phyloP scores from a whole-genome alignment of 2,113 vertebrate genomes.

The Pelusios castaneus region DNA sequence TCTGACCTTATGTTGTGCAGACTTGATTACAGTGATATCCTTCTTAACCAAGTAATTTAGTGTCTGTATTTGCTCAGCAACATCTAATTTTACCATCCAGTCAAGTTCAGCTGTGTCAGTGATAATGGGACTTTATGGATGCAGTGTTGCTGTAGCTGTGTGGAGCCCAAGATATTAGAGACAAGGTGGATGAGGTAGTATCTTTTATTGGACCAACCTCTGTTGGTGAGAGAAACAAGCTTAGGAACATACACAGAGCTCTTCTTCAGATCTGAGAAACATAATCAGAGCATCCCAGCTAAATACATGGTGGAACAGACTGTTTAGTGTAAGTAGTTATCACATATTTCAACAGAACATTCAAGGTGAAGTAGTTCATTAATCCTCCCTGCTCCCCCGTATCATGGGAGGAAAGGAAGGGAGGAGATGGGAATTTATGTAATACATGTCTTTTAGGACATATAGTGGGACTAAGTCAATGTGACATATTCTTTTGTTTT shows the following conservation, averaged over 20 bases:
- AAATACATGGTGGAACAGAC: too few species aligned
- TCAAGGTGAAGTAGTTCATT: neutral
- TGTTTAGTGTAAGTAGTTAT: neutral
- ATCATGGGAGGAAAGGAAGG: neutral
- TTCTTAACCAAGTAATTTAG: accelerated
- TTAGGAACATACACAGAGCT: neutral
- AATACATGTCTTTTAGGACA: neutral
- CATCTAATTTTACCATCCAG: neutral
- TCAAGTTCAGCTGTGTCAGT: neutral
- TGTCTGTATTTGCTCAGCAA: neutral
- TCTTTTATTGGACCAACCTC: neutral
- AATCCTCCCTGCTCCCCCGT: neutral
- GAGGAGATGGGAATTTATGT: neutral
- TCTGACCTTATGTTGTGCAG: neutral
- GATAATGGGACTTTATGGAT: neutral
- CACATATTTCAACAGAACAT: neutral
- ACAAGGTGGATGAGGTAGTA: neutral
- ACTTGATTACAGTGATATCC: accelerated
- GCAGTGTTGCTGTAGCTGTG: neutral
- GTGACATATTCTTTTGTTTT: accelerated
- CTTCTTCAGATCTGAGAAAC: neutral
- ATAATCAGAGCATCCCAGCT: neutral
- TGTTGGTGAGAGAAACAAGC: neutral
- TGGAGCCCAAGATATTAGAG: neutral
- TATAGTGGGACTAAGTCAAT: neutral